Evolutionary conservation across 1,140 invertebrate genomes (phyloP).

Genomic region (Calliopsis andreniformis): DNA sequence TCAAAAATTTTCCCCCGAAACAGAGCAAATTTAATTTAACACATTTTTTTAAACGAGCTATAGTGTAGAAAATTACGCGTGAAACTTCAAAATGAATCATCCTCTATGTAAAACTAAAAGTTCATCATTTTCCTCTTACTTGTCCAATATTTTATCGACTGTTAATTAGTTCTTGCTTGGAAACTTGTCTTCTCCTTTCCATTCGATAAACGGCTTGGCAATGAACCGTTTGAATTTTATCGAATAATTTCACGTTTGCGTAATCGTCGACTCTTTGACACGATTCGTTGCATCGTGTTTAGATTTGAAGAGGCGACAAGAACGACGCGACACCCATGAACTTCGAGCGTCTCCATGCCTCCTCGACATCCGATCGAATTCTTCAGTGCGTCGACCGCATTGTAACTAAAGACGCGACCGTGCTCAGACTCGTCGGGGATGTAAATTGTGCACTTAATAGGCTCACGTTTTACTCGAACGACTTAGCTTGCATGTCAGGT

Average conservation of each 20-base stretch:
- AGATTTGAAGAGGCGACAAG: neutral
- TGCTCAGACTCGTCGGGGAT: conserved; percentile 49
- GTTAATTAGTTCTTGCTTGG: too few relatives aligned
- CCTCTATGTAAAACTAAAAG: too few relatives aligned
- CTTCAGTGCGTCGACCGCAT: conserved; percentile 61
- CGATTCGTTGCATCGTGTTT: conserved; percentile 14
- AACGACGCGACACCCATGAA: conserved; percentile 31
- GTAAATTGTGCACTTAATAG: conserved; percentile 58
- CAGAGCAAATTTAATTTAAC: too few relatives aligned
- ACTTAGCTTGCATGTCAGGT: conserved; percentile 42
- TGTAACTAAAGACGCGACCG: conserved; percentile 45
- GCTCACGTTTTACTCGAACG: conserved; percentile 36
- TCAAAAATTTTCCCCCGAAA: too few relatives aligned
- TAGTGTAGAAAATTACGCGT: too few relatives aligned
- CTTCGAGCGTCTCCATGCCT: neutral
- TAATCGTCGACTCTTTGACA: conserved; percentile 36
- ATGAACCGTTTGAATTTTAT: conserved; percentile 52
- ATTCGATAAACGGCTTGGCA: neutral
- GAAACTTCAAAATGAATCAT: too few relatives aligned
- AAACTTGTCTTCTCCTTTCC: conserved; percentile 3
- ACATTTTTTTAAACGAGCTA: too few relatives aligned
- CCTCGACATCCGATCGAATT: conserved; percentile 42
- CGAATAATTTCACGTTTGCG: conserved; percentile 45
- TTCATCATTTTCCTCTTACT: too few relatives aligned
- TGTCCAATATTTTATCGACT: too few relatives aligned